Conservation (phyloP, 2,888 invertebrate species). For the Venusia cambrica region DNA sequence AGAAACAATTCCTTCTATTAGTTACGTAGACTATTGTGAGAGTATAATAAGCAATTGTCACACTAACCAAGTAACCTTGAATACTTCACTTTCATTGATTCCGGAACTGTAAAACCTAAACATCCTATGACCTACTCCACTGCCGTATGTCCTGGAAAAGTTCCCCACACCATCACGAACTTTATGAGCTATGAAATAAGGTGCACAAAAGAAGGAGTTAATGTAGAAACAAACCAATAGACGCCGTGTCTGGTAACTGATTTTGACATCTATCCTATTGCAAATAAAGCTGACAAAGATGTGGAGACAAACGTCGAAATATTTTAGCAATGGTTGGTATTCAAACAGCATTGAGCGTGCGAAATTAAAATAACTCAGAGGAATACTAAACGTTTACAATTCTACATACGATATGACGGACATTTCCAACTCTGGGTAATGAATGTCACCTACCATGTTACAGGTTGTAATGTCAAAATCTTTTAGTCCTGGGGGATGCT, state of each 20-base stretch:
- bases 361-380: slow-evolving; percentile 17
- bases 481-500: too few relatives aligned
- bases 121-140: slow-evolving; percentile 4
- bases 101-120: slow-evolving; percentile 17
- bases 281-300: too few relatives aligned
- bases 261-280: too few relatives aligned
- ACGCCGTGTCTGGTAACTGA: too few relatives aligned
- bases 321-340: slow-evolving; percentile 21
- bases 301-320: slow-evolving; percentile 6
- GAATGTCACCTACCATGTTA: too few relatives aligned
- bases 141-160: too few relatives aligned
- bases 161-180: slow-evolving; percentile 3
- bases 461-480: too few relatives aligned
- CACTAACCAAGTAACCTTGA: slow-evolving; percentile 21
- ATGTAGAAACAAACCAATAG: too few relatives aligned
- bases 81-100: slow-evolving; percentile 22
- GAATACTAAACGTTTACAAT: slow-evolving; percentile 6
- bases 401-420: too few relatives aligned
- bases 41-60: slow-evolving; percentile 16
- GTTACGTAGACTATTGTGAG: too few relatives aligned
- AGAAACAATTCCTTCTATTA: too few relatives aligned
- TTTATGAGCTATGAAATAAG: slow-evolving; percentile 1
- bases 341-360: slow-evolving; percentile 17
- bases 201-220: slow-evolving; percentile 8
- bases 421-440: too few relatives aligned